A percentile compares a stretch with the other conserved stretches of the same genome.
Evolutionary conservation across 2,113 vertebrate genomes (phyloP).

Genomic region (Oreochromis aureus): DNA sequence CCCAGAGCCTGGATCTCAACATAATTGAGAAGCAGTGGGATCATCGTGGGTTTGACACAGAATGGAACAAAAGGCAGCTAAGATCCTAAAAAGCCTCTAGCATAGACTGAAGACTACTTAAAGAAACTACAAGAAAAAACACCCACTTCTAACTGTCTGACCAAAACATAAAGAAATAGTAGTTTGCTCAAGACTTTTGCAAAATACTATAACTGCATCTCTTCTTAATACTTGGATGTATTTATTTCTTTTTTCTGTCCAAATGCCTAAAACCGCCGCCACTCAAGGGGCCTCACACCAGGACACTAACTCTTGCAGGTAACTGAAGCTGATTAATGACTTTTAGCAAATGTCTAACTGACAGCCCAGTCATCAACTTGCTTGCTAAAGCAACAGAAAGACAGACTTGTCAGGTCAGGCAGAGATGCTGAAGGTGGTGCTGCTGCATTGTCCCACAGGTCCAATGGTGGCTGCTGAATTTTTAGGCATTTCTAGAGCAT

Average conservation of each 20-base stretch:
- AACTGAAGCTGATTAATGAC: neutral
- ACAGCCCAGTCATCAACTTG: neutral
- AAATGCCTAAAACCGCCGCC: accelerated
- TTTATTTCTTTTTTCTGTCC: accelerated
- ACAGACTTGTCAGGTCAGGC: neutral
- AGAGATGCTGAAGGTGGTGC: neutral
- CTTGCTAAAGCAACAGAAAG: neutral
- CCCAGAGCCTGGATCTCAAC: neutral
- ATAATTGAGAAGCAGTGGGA: neutral
- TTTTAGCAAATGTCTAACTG: neutral
- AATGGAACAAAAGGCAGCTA: too few species aligned
- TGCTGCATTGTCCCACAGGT: neutral
- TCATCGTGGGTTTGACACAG: neutral
- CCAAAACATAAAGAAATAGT: neutral
- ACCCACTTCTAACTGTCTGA: too few species aligned
- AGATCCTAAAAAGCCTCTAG: too few species aligned
- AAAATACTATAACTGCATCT: neutral
- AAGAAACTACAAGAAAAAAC: too few species aligned
- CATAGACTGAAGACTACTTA: too few species aligned
- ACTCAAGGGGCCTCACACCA: neutral
- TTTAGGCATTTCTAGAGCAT: neutral
- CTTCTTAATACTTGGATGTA: neutral
- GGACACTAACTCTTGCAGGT: neutral
- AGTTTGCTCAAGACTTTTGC: neutral
- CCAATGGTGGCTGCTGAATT: neutral